Conservation (phyloP, 1,140 invertebrate species). For the Aphidius ervi region DNA sequence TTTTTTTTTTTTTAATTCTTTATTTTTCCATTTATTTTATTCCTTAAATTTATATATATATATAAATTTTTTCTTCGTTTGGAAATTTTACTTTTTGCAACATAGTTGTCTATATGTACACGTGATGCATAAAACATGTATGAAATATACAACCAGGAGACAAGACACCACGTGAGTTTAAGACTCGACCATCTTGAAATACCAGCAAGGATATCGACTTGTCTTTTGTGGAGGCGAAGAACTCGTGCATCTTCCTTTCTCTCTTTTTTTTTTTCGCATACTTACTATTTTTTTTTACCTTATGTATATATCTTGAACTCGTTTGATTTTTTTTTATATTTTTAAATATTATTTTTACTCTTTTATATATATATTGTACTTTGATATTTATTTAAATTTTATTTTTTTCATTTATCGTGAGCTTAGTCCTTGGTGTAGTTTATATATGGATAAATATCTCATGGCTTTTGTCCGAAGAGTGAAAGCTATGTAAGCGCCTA, state of each 20-base stretch:
- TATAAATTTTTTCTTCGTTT: background rate
- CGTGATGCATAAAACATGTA: slow-evolving; percentile 14
- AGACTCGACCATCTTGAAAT: slow-evolving; percentile 25
- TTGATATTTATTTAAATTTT: slow-evolving; percentile 2
- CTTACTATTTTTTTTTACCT: background rate
- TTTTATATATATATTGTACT: background rate
- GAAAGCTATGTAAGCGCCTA: slow-evolving; percentile 5
- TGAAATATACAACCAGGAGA: slow-evolving; percentile 1
- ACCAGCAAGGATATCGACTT: slow-evolving; percentile 27
- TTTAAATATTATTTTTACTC: background rate
- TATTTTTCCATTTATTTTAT: background rate
- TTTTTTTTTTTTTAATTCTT: too few relatives aligned
- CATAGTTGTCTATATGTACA: background rate
- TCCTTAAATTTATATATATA: background rate
- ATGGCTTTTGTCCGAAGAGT: slow-evolving; percentile 14
- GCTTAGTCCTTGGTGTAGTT: background rate
- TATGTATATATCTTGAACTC: slow-evolving; percentile 1
- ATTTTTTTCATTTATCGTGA: background rate
- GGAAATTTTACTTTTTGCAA: background rate
- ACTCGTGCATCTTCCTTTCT: slow-evolving; percentile 11
- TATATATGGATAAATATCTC: background rate
- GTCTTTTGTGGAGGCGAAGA: background rate
- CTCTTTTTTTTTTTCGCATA: background rate
- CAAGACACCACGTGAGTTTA: slow-evolving; percentile 14
- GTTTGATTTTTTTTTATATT: background rate